phyloP scores from a whole-genome alignment of 2,113 vertebrate species.

The Oreotrochilus melanogaster region DNA sequence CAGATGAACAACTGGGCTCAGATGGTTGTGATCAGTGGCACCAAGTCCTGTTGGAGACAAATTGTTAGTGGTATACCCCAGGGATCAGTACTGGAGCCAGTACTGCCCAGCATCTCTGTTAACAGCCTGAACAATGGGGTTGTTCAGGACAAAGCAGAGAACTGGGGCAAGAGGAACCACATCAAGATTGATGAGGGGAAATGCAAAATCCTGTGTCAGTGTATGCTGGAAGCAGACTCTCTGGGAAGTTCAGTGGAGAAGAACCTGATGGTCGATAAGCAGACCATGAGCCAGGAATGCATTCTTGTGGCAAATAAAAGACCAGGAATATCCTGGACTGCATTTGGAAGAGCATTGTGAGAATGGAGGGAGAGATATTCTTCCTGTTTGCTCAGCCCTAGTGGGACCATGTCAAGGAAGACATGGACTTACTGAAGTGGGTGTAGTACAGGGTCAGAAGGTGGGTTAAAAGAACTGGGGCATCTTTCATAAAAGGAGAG shows the following conservation, averaged over 20 bases:
- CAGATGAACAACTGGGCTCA: neutral
- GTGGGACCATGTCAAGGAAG: neutral
- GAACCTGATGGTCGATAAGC: neutral
- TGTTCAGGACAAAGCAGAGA: neutral
- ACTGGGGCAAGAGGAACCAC: neutral
- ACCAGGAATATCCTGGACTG: neutral
- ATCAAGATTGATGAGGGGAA: neutral
- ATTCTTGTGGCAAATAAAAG: neutral
- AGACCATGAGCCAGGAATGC: neutral
- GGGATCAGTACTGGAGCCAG: neutral
- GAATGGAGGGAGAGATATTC: neutral
- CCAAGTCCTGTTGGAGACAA: fast-evolving
- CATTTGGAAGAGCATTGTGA: neutral
- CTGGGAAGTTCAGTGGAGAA: neutral
- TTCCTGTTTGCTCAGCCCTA: neutral
- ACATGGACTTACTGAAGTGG: neutral
- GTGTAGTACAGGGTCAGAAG: neutral
- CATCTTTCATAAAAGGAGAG: neutral
- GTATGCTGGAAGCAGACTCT: neutral
- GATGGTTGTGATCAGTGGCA: neutral
- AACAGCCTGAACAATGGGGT: neutral
- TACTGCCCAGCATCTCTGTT: neutral
- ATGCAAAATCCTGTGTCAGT: neutral
- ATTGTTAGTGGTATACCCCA: neutral
- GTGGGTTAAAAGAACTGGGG: neutral